Evolutionary conservation across 2,888 invertebrate genomes (phyloP).

Genomic region (Theristus sp.): DNA sequence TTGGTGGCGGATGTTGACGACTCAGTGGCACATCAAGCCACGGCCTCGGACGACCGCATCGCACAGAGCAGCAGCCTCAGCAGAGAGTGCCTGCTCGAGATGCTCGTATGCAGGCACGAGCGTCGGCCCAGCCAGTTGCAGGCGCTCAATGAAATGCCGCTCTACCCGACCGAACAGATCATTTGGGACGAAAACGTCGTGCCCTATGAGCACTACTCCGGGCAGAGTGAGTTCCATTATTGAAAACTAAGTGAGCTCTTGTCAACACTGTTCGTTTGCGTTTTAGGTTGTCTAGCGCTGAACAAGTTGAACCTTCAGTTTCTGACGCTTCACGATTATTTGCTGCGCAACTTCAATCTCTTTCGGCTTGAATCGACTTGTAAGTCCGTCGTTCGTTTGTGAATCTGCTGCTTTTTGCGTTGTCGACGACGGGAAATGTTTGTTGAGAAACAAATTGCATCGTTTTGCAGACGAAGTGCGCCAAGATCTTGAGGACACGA

Average conservation of each 20-base stretch:
- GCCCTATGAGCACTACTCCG: conserved; percentile 86
- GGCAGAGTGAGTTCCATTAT: conserved; percentile 47
- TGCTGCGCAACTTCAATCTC: conserved; percentile 85
- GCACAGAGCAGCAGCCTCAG: conserved; percentile 51
- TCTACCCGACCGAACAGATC: conserved; percentile 90
- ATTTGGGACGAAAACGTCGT: conserved; percentile 99
- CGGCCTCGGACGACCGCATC: conserved; percentile 13
- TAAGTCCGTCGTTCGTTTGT: too few relatives aligned
- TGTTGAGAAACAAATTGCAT: too few relatives aligned
- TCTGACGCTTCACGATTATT: conserved; percentile 87
- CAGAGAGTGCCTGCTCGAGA: conserved; percentile 58
- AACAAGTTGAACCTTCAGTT: conserved; percentile 96
- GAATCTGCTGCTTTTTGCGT: not conserved
- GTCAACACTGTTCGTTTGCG: not conserved
- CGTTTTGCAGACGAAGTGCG: conserved; percentile 89
- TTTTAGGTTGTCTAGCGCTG: conserved; percentile 49
- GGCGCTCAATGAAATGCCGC: conserved; percentile 84
- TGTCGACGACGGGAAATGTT: too few relatives aligned
- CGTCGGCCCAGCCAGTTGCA: conserved; percentile 57
- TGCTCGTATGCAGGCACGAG: conserved; percentile 45
- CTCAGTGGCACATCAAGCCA: conserved; percentile 14
- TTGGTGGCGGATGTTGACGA: conserved; percentile 53
- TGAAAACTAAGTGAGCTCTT: not conserved
- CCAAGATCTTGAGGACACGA: conserved; percentile 91
- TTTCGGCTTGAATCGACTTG: conserved; percentile 94